These are phyloP conservation scores for Masticophis lateralis DNA, from an alignment of 2,797 vertebrate species.

Conservation along the genomic window DNA sequence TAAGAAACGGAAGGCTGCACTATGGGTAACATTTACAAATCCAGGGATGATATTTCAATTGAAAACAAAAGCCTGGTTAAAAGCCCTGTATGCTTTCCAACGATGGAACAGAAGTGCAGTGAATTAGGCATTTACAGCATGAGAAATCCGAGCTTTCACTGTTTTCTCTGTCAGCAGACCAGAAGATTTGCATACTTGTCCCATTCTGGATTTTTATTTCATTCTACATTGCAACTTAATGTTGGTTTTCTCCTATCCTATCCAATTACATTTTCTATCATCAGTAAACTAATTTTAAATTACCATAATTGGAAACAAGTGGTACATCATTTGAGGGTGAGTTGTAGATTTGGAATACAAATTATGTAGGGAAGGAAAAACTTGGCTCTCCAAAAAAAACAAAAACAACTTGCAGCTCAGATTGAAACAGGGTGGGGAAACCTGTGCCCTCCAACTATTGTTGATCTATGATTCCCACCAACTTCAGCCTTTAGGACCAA, in stretches of 20 bases:
- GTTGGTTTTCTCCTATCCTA: not conserved
- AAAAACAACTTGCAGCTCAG: not conserved
- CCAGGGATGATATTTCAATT: not conserved
- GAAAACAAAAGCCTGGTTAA: not conserved
- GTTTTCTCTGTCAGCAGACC: not conserved
- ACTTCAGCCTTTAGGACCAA: not conserved
- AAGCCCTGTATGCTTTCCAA: not conserved
- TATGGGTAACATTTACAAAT: not conserved
- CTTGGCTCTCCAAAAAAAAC: not conserved
- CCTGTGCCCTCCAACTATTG: not conserved
- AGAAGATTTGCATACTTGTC: not conserved
- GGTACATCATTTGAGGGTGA: slow-evolving; percentile 3
- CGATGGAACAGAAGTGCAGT: not conserved
- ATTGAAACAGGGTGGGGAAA: not conserved
- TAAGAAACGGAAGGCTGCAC: not conserved
- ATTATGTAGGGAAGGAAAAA: not conserved
- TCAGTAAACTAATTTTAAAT: slow-evolving; percentile 26
- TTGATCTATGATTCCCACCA: not conserved
- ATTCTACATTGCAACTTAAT: slow-evolving; percentile 4
- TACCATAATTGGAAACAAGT: slow-evolving; percentile 19
- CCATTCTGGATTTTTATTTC: slow-evolving; percentile 19
- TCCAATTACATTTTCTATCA: slow-evolving; percentile 16
- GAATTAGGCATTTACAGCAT: not conserved
- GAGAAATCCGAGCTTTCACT: not conserved
- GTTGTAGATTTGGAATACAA: not conserved